phyloP scores from a whole-genome alignment of 2,797 vertebrate species.

The Corythornis leucogaster region DNA sequence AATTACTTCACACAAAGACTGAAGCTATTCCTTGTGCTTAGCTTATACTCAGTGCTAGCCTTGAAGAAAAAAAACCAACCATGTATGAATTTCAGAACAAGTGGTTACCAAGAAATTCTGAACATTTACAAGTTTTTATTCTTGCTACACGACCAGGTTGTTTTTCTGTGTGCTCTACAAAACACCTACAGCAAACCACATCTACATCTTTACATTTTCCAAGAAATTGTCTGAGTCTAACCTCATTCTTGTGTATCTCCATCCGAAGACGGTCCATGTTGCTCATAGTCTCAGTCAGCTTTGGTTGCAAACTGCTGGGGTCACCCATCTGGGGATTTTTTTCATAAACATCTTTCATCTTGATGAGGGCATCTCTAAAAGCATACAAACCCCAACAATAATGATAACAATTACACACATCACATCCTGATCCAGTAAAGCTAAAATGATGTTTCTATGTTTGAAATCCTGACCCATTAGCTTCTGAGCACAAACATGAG shows the following conservation, averaged over 20 bases:
- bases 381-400: background rate
- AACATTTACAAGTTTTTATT: background rate
- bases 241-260: constrained; percentile 98
- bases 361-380: constrained; percentile 93
- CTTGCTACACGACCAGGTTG: background rate
- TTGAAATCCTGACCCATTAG: background rate
- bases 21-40: background rate
- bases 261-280: constrained; percentile 96
- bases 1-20: background rate
- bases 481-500: background rate
- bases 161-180: background rate
- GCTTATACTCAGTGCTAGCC: background rate
- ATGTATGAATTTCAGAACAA: background rate
- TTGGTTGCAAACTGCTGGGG: constrained; percentile 94
- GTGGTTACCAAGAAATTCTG: background rate
- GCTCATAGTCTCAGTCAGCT: constrained; percentile 95
- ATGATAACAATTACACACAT: background rate
- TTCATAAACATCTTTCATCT: constrained; percentile 99
- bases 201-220: background rate
- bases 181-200: background rate
- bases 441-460: background rate
- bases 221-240: constrained; percentile 53
- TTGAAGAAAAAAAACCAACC: background rate
- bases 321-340: constrained; percentile 99
- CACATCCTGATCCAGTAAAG: background rate